A percentile compares a stretch with the other conserved stretches of the same genome.
Evolutionary conservation across 2,797 vertebrate species (phyloP).

Genomic region (Pseudochirops cupreus): DNA sequence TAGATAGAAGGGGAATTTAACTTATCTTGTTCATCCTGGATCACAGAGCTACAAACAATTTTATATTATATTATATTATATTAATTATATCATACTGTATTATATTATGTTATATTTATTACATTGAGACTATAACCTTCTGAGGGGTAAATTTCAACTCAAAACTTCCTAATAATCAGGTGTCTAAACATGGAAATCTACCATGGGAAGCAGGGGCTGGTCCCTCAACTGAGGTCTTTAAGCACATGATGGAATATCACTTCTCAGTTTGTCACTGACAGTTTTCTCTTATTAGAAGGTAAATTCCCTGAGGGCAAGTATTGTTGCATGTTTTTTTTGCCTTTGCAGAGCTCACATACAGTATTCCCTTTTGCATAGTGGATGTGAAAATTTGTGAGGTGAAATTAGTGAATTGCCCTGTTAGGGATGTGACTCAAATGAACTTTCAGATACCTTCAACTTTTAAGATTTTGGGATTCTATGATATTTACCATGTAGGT

Average conservation of each 20-base stretch:
- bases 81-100: too few species aligned
- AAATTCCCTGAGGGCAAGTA: neutral
- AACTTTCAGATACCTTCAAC: neutral
- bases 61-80: too few species aligned
- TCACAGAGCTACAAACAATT: neutral
- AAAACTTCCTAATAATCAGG: neutral
- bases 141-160: neutral
- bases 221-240: neutral
- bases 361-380: neutral
- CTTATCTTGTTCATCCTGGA: neutral
- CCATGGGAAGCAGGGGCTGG: neutral
- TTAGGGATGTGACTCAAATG: neutral
- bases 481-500: neutral
- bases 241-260: neutral
- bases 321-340: neutral
- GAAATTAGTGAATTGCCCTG: neutral
- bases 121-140: neutral
- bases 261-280: neutral
- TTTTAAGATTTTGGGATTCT: neutral
- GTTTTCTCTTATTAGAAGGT: neutral
- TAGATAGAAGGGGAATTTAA: neutral
- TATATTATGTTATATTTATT: neutral
- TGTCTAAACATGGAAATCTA: neutral
- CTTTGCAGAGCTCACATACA: neutral
- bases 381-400: neutral